Evolutionary conservation across 2,113 vertebrate species (phyloP), one percentile per base, ranked within the genome.

Genomic region (Callocephalon fimbriatum): DNA sequence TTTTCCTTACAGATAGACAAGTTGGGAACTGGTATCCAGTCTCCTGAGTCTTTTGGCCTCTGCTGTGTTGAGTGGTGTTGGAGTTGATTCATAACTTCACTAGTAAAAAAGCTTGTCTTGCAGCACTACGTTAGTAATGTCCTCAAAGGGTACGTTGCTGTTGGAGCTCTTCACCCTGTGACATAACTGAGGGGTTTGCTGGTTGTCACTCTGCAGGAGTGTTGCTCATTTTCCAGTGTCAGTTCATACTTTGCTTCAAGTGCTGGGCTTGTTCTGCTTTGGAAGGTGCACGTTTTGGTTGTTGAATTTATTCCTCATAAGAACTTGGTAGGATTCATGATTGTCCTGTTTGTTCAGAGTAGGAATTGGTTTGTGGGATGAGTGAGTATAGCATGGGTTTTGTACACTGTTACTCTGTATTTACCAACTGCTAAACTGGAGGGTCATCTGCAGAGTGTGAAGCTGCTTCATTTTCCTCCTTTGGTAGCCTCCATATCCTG

Each of bases 381-480:
- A 63, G 35, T 27, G 21, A n/a, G n/a, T 51, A 16, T 15, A 81
- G 51, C 22, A 5, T 13, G 23, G 27, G n/a, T 93, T 83, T 79
- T 45, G 4, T 20, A 11, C 18, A 50, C 37, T 77, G 47, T 23
- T 72, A 7, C 2, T 2, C 12, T 13, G 0, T 22, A 1, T 73
- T 70, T 63, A 45, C 13, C 4, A 12, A 13, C 13, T n/a, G 59
- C 27, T 80, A 15, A 80, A 51, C 47, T 66, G 47, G 17, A 35
- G 40, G 15, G 21, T 81, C 40, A 18, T 35, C 51, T 72, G 10
- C 45, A 67, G 35, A 54, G 2, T 22, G 23, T 35, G 63, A 51
- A 37, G 56, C 29, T 81, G 35, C 50, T 77, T 63, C 25, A 4
- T 42, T 95, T 76, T 65, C 38, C 31, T 73, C 20, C 21, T 7